phyloP scores from a whole-genome alignment of 1,140 invertebrate genomes.

The Aphidius gifuensis region DNA sequence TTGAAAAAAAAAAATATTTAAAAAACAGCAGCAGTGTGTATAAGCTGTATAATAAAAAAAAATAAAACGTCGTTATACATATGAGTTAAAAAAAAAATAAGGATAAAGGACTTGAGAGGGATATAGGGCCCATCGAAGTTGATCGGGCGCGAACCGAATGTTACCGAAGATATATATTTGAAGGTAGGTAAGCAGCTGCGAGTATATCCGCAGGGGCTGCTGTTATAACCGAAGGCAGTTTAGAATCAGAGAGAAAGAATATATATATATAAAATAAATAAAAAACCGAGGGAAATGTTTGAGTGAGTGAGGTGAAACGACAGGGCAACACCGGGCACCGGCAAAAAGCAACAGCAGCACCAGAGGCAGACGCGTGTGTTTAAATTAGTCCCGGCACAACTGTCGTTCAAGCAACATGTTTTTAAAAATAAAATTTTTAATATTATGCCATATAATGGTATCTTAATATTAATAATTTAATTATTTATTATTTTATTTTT shows the following conservation, averaged over 20 bases:
- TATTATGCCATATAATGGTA: not conserved
- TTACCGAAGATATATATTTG: slow-evolving; percentile 20
- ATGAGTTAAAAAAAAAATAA: not conserved
- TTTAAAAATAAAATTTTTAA: not conserved
- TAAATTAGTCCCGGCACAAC: slow-evolving; percentile 55
- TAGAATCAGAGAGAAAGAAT: too few relatives aligned
- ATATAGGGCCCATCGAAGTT: slow-evolving; percentile 13
- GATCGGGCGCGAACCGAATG: slow-evolving; percentile 22
- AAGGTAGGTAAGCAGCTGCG: slow-evolving; percentile 51
- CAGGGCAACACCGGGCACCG: slow-evolving; percentile 5
- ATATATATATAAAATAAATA: too few relatives aligned
- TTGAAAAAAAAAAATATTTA: not conserved
- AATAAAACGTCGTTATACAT: too few relatives aligned
- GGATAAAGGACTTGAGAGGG: not conserved
- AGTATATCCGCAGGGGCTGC: slow-evolving; percentile 28
- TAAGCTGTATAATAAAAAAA: too few relatives aligned
- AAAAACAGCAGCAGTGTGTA: not conserved
- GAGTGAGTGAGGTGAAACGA: slow-evolving; percentile 1
- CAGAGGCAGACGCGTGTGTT: slow-evolving; percentile 48
- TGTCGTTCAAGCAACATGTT: slow-evolving; percentile 48
- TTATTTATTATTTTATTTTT: not conserved
- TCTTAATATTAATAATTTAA: not conserved
- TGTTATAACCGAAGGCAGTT: too few relatives aligned
- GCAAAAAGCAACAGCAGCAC: slow-evolving; percentile 38
- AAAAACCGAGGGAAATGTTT: not conserved